Evolutionary conservation across 2,797 vertebrate genomes (phyloP), one percentile per base, ranked within the genome.

Genomic region (Sebastes minor): DNA sequence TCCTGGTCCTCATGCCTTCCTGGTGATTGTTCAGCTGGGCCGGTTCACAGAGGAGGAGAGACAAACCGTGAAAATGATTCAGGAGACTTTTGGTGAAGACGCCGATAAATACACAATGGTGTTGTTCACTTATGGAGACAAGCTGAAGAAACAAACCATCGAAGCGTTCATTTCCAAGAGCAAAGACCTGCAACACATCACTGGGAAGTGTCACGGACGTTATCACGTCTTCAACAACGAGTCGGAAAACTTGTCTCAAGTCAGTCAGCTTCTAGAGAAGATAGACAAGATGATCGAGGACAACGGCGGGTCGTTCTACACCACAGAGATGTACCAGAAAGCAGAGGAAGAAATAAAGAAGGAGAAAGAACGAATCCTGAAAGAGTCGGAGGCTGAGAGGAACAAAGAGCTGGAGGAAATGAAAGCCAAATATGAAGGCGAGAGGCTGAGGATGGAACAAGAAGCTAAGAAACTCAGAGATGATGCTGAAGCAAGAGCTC

Each of bases 151-250:
- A 30, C 5, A 71, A 27, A 63, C 46, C 3, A 56, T 77, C 23
- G 13, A 71, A 8, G 8, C 30, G 3, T 71, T 64, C 30, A 0
- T 78, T 20, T 23, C 32, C 8, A 4, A 71, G 6, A 71, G 60
- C 10, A 1, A 18, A 30, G 27, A 57, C 5, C 68, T 81, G 46
- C 2, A 32, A 13, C 25, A 70, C 20, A 4, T 75, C 18, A 25
- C 32, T 8, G 1, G 8, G 14, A 55, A 18, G 25, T 75, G 71
- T 60, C 0, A 70, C 1, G 49, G 66, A 13, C 65, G 16, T 16
- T 70, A 75, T 3, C 71, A 81, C 18, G 35, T 70, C 46, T 64
- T 81, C 46, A 70, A 70, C 57, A 81, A 81, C 33, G 18, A 70
- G 20, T 16, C 1, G 4, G 10, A 46, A 2, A 22, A 75, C 12